Evolutionary conservation across 2,797 vertebrate species (phyloP).

Genomic region (Scomberomorus guttatus): DNA sequence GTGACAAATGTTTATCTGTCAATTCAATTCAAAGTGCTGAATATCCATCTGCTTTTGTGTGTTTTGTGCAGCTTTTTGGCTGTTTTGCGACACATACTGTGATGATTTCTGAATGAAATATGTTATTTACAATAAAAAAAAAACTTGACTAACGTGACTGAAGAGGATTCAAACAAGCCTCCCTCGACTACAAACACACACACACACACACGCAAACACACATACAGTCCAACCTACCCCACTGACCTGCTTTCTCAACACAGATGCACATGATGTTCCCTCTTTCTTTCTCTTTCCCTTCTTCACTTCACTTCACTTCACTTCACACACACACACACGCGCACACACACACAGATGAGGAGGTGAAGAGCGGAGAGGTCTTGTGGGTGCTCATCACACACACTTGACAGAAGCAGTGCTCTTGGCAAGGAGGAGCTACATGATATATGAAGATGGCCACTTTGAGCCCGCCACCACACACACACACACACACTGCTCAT

Average conservation of each 20-base stretch:
- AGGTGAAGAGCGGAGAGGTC: conserved; percentile 61
- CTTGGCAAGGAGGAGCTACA: conserved; percentile 75
- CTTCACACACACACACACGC: conserved; percentile 21
- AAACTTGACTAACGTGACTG: neutral
- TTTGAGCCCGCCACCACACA: conserved; percentile 55
- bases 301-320: neutral
- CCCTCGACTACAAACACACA: conserved; percentile 3
- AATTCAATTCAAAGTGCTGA: neutral
- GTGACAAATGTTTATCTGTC: neutral
- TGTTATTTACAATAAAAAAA: conserved; percentile 9
- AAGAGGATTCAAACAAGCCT: conserved; percentile 25
- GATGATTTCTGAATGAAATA: conserved; percentile 7
- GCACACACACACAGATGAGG: conserved; percentile 13
- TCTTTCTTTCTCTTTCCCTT: conserved; percentile 22
- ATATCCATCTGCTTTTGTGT: conserved; percentile 28
- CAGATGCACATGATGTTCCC: conserved; percentile 49
- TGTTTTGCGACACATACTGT: conserved; percentile 4
- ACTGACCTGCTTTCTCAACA: conserved; percentile 78
- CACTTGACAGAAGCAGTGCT: conserved; percentile 80
- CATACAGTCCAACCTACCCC: conserved; percentile 55
- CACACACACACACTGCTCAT: conserved; percentile 52
- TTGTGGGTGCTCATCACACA: conserved; percentile 80
- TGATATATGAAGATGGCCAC: conserved; percentile 82
- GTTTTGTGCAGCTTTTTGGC: conserved; percentile 2
- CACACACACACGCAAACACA: conserved; percentile 10